Base-by-base conservation (phyloP, 2,888 invertebrate genomes). In the Drosophila paramelanica region DNA sequence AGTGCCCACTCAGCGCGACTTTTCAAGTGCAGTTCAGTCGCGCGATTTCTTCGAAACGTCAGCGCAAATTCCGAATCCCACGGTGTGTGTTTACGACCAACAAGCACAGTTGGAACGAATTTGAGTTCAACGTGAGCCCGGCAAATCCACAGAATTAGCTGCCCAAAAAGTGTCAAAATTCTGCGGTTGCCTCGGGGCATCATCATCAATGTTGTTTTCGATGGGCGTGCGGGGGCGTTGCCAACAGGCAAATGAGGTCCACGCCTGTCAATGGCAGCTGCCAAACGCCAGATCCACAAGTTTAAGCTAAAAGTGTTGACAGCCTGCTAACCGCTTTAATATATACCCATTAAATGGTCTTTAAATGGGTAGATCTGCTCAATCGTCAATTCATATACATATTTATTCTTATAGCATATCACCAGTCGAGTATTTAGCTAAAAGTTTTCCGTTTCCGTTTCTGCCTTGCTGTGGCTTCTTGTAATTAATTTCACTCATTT, bases 31-130 rank as follows among this genome's bases (percentile, higher is more conserved):
- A 64, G 55, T 65, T 67, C 68, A 55, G 67, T 52, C 64, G 45
- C 65, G 65, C 72, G 57, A 59, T 67, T 67, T 62, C 58, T 23
- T 31, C 23, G 33, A 55, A 41, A 33, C 67, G 51, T 39, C 42
- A 56, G 25, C 55, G 56, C 56, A 31, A 42, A 31, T 17, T 8
- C 67, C 88, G 91, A 91, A 89, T 92, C 92, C 92, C 92, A 92
- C 92, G 91, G 92, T 91, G 90, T 91, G 90, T 92, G 91, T 92
- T 91, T 90, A 91, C 89, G 89, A 89, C 91, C 91, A 81, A 92
- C 92, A 92, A 90, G 83, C 90, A 88, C 91, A 90, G 90, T 90
- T 86, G 91, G 88, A 83, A 75, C 76, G 59, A 74, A 43, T 61
- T 36, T 20, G 20, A 43, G 31, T 27, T 56, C 14, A n/a, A 25